Percentiles rank a stretch among this genome's conserved stretches.
Conservation (phyloP, 2,888 invertebrate species). For the Parnassius mnemosyne region DNA sequence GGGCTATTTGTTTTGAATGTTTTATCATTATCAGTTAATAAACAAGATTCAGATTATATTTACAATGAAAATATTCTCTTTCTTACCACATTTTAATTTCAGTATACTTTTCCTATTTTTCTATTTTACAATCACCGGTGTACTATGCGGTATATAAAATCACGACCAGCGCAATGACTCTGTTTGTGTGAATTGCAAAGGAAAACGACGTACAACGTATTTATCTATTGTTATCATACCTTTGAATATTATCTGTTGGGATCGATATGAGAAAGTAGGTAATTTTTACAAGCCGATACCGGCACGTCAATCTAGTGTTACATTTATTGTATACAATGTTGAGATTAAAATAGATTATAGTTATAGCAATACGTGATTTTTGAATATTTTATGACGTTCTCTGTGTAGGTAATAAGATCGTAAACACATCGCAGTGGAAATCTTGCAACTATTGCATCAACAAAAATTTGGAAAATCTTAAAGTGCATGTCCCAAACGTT, state of each 20-base stretch:
- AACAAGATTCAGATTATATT: too few species aligned
- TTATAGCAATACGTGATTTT: constrained; percentile 9
- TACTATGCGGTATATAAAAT: constrained; percentile 13
- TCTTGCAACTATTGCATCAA: constrained; percentile 55
- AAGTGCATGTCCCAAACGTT: too few species aligned
- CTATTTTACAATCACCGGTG: constrained; percentile 10
- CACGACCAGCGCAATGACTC: constrained; percentile 17
- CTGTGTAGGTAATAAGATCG: constrained; percentile 9
- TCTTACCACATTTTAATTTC: constrained; percentile 31
- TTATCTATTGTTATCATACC: constrained; percentile 22
- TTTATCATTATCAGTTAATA: too few species aligned
- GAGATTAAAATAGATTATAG: constrained; percentile 1
- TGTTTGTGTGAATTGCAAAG: constrained; percentile 13
- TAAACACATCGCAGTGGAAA: constrained; percentile 11
- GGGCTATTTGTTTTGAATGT: too few species aligned
- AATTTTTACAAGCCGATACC: constrained; percentile 5
- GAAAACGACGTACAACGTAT: constrained; percentile 10
- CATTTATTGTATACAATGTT: background rate
- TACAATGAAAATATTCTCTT: background rate
- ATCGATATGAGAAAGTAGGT: constrained; percentile 15
- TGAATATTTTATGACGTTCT: constrained; percentile 9
- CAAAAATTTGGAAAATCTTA: too few species aligned
- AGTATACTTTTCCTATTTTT: background rate
- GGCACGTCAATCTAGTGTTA: too few species aligned
- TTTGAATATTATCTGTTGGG: constrained; percentile 17